Conservation (phyloP, 2,888 invertebrate species). For the Scaptodrosophila latifasciaeformis region DNA sequence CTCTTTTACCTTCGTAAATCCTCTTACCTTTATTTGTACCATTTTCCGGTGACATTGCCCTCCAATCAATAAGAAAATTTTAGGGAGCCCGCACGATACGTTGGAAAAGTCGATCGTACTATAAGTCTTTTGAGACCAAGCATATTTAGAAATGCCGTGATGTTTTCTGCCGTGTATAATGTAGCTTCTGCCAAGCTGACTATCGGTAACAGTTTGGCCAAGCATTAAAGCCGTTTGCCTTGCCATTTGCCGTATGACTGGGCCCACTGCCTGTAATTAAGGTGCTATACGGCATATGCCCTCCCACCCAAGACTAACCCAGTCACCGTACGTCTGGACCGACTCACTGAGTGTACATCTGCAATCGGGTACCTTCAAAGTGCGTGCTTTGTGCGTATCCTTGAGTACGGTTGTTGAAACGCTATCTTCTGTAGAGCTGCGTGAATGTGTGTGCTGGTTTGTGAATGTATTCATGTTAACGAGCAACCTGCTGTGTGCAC, state of each 20-base stretch:
- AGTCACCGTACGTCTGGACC: not conserved
- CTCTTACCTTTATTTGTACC: too few relatives aligned
- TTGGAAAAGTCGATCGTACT: too few relatives aligned
- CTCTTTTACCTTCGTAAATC: too few relatives aligned
- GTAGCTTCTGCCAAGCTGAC: too few relatives aligned
- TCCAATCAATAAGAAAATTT: too few relatives aligned
- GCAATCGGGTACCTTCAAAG: conserved; percentile 30
- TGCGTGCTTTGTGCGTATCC: conserved; percentile 46
- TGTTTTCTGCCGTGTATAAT: too few relatives aligned
- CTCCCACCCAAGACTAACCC: conserved; percentile 25
- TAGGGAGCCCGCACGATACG: too few relatives aligned
- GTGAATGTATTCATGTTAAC: conserved; percentile 49
- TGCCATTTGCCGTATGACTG: conserved; percentile 63
- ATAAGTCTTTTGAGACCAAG: too few relatives aligned
- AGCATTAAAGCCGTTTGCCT: conserved; percentile 64
- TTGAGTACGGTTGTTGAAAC: conserved; percentile 2
- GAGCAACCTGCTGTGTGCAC: conserved; percentile 55
- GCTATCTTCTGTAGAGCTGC: not conserved
- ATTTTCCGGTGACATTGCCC: too few relatives aligned
- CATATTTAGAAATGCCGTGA: too few relatives aligned
- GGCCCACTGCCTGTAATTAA: conserved; percentile 66
- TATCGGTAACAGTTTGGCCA: conserved; percentile 41
- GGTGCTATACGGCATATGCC: conserved; percentile 65
- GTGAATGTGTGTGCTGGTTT: conserved; percentile 6
- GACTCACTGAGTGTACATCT: not conserved